These are phyloP conservation scores for Agonopterix subpropinquella DNA, from an alignment of 2,888 invertebrate species.

Conservation along the genomic window DNA sequence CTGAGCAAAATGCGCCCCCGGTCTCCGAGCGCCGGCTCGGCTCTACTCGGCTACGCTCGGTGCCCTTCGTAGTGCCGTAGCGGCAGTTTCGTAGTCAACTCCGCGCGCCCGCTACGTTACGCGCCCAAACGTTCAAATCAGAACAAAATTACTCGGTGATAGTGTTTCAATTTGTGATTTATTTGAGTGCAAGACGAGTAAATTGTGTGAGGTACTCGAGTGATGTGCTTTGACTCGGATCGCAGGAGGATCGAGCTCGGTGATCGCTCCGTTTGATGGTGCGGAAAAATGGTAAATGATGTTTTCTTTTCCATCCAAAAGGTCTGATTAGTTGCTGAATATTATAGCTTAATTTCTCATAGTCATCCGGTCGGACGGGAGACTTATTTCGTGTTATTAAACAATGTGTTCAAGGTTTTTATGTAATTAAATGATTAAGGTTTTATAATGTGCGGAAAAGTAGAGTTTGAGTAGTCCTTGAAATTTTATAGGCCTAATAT, in stretches of 20 bases:
- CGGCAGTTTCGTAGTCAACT: conserved; percentile 58
- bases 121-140: conserved; percentile 14
- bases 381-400: not conserved
- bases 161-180: conserved; percentile 43
- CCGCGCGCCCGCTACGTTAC: conserved; percentile 36
- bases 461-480: conserved; percentile 15
- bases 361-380: not conserved
- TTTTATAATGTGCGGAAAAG: not conserved
- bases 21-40: conserved; percentile 42
- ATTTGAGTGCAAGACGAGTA: conserved; percentile 19
- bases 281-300: conserved; percentile 63
- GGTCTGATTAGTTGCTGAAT: conserved; percentile 10
- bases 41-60: conserved; percentile 37
- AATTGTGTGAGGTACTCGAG: conserved; percentile 37
- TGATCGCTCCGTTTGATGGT: conserved; percentile 48
- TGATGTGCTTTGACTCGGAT: conserved; percentile 52
- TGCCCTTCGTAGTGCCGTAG: conserved; percentile 51
- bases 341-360: conserved; percentile 20
- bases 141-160: conserved; percentile 39
- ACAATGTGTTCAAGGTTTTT: not conserved
- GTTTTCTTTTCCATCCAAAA: conserved; percentile 23
- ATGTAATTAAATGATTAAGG: conserved; percentile 7
- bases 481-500: conserved; percentile 17
- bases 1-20: conserved; percentile 59
- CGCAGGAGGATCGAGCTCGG: conserved; percentile 26